Percentiles rank a stretch among this genome's conserved stretches.
phyloP scores from a whole-genome alignment of 2,797 vertebrate species.

The Masticophis lateralis region DNA sequence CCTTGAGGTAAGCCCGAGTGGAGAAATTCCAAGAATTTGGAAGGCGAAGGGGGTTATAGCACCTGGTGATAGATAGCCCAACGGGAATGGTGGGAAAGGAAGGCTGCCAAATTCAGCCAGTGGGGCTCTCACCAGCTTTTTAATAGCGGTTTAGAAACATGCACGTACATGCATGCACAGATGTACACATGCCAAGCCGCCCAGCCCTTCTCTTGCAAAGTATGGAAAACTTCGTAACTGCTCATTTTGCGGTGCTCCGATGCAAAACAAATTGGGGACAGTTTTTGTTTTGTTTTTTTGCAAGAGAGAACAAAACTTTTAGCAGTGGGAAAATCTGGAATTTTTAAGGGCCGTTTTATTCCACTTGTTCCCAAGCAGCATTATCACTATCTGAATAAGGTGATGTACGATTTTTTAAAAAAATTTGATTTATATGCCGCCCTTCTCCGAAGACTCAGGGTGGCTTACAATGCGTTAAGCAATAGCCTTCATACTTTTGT shows the following conservation, averaged over 20 bases:
- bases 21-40: not conserved
- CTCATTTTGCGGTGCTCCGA: not conserved
- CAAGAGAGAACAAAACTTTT: not conserved
- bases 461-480: no score
- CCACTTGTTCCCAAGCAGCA: not conserved
- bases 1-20: conserved; percentile 77
- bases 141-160: not conserved
- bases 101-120: no score
- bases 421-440: no score
- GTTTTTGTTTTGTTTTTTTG: not conserved
- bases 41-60: not conserved
- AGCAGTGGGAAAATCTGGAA: not conserved
- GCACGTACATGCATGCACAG: not conserved
- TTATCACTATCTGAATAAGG: not conserved
- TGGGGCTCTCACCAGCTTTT: not conserved
- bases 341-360: not conserved
- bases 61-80: not conserved
- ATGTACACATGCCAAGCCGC: not conserved
- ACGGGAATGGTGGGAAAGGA: not conserved
- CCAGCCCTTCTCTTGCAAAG: not conserved
- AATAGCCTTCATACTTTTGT: no score
- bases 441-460: no score
- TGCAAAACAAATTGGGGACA: not conserved
- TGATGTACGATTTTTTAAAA: not conserved
- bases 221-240: not conserved